Base-by-base conservation (phyloP, 2,113 vertebrate species). In the Micronisus gabar region DNA sequence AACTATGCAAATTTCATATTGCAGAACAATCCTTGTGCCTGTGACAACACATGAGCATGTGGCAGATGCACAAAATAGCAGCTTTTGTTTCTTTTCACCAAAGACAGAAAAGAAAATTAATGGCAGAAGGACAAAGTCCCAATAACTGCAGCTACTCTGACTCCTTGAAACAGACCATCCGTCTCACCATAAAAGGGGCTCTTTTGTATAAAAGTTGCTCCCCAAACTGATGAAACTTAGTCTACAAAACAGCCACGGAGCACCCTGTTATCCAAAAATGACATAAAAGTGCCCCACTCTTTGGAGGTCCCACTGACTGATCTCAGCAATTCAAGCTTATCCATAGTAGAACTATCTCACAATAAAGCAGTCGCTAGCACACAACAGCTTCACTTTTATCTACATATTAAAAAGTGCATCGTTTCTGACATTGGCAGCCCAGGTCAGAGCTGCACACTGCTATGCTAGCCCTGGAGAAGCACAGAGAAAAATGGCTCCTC, bases 391-490 rank as follows among this genome's bases (percentile, higher is more conserved):
- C 40, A 34, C 34, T 63, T 82, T 70, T 76, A 76, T 26, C 7
- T 45, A 38, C 1, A 0, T 22, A 50, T 26, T 52, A 62, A 66
- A 74, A 21, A 68, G 27, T 3, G 2, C 27, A 11, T 12, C 23
- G 19, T 58, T 84, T 88, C 81, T 81, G 72, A 66, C 26, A 53
- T 5, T 58, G 40, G 21, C 61, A 84, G 53, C 43, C 53, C 58
- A 53, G 32, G 23, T 62, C 38, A 66, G 67, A 78, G 41, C 43
- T 70, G 59, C 30, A 52, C n/a, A 65, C 12, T 1, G 6, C 15
- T 40, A 13, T 0, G 0, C 30, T 29, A 48, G 27, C 40, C 20
- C 55, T 66, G 38, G 26, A 22, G 32, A 58, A 43, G 19, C 52
- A 50, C 61, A 70, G 22, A 55, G 43, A 70, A 52, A 76, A 20